Percentiles rank a stretch among this genome's conserved stretches.
Conservation (phyloP, 2,888 invertebrate genomes). For the Hydrotaea cyrtoneurina region DNA sequence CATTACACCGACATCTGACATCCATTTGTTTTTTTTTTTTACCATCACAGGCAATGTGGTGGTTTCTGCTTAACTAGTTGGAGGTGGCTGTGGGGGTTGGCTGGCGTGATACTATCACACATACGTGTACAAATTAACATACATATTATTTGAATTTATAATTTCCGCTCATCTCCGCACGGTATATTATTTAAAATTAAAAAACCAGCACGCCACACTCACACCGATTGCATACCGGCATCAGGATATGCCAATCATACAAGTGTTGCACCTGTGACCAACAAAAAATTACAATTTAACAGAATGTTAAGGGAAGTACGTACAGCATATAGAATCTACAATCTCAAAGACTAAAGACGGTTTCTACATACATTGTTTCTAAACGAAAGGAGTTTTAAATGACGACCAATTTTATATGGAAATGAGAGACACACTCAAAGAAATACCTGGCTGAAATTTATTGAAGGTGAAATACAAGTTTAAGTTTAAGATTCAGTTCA, state of each 20-base stretch:
- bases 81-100: not conserved
- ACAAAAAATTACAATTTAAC: not conserved
- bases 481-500: no score
- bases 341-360: no score
- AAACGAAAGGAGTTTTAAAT: no score
- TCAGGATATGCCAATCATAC: not conserved
- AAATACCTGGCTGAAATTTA: no score
- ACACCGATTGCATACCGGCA: not conserved
- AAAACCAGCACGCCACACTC: not conserved
- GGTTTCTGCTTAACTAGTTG: not conserved
- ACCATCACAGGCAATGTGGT: not conserved
- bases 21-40: no score
- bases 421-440: no score
- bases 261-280: not conserved
- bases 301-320: no score
- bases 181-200: no score
- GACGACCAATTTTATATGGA: no score
- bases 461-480: no score
- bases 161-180: slow-evolving; percentile 38
- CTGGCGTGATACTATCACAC: not conserved
- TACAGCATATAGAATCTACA: no score
- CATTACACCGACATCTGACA: not conserved
- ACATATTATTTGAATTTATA: slow-evolving; percentile 59
- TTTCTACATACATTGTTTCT: no score
- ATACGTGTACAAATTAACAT: not conserved